Evolutionary conservation across 2,113 vertebrate species (phyloP).

Genomic region (Macroglossus sobrinus): DNA sequence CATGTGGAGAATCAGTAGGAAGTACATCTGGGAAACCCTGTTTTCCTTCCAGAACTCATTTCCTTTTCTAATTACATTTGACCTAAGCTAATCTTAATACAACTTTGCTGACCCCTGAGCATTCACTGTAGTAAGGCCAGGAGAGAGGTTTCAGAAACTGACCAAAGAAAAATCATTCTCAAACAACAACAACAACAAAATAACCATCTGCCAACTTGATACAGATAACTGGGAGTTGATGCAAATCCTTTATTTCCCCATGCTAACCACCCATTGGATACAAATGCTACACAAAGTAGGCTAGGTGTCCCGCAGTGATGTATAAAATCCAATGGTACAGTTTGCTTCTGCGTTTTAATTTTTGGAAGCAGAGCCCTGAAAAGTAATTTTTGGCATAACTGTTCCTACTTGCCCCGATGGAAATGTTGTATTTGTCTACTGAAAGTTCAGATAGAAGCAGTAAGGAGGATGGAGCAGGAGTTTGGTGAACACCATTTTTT

Average conservation of each 20-base stretch:
- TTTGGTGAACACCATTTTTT: not conserved
- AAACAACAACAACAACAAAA: not conserved
- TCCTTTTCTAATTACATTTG: constrained; percentile 24
- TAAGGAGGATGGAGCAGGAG: not conserved
- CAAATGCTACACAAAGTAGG: not conserved
- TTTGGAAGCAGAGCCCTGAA: not conserved
- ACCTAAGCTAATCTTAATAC: not conserved
- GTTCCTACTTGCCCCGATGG: not conserved
- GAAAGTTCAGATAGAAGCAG: not conserved
- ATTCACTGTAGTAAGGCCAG: not conserved
- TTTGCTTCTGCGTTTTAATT: not conserved
- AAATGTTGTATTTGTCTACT: not conserved
- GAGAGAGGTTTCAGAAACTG: constrained; percentile 1
- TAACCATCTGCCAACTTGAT: not conserved
- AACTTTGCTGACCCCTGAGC: not conserved
- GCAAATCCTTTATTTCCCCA: not conserved
- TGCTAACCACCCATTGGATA: not conserved
- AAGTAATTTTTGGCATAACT: not conserved
- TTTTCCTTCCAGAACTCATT: constrained; percentile 1
- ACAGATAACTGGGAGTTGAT: not conserved
- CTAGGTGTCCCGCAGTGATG: not conserved
- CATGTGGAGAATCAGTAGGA: not conserved
- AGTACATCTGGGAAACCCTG: not conserved
- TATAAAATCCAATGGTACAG: not conserved
- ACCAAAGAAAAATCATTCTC: not conserved